Percentiles rank a stretch among this genome's conserved stretches.
phyloP scores from a whole-genome alignment of 92 coral and sea anemone species.

The Phenganax subtilis region DNA sequence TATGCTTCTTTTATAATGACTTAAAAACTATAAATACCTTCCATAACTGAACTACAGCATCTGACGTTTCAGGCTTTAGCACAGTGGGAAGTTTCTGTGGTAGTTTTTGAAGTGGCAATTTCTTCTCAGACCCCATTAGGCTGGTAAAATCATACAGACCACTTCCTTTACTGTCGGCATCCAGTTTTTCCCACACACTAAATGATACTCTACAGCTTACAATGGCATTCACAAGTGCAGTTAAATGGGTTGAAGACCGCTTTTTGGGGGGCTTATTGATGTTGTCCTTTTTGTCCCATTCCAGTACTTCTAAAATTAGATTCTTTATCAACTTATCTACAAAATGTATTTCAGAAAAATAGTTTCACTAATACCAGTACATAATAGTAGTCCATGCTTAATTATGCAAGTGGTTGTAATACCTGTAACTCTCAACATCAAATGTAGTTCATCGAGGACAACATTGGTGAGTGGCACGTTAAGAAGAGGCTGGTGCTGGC shows the following conservation, averaged over 20 bases:
- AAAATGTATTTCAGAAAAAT: neutral
- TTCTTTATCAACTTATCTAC: constrained; percentile 42
- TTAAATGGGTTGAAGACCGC: constrained; percentile 19
- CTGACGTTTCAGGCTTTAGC: constrained; percentile 24
- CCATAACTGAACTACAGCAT: constrained; percentile 10
- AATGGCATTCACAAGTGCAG: constrained; percentile 30
- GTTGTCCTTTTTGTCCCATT: constrained; percentile 33
- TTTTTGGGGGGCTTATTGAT: constrained; percentile 31
- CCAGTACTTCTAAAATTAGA: constrained; percentile 30
- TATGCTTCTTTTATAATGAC: neutral
- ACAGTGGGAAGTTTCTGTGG: constrained; percentile 27
- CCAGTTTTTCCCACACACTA: constrained; percentile 45
- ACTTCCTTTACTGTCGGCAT: constrained; percentile 43
- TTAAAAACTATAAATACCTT: neutral
- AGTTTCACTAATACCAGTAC: no score
- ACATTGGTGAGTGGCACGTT: neutral
- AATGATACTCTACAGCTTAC: constrained; percentile 40
- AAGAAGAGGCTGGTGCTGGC: neutral
- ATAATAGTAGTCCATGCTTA: neutral
- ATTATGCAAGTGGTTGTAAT: neutral
- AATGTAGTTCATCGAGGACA: constrained; percentile 22
- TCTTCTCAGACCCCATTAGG: constrained; percentile 44
- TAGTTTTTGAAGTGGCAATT: constrained; percentile 9
- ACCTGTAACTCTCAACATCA: constrained; percentile 25
- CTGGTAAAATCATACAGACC: constrained; percentile 46